Percentiles rank a stretch among this genome's conserved stretches.
These are phyloP conservation scores for Bombyx mori DNA, from an alignment of 1,140 invertebrate genomes.

Conservation along the genomic window DNA sequence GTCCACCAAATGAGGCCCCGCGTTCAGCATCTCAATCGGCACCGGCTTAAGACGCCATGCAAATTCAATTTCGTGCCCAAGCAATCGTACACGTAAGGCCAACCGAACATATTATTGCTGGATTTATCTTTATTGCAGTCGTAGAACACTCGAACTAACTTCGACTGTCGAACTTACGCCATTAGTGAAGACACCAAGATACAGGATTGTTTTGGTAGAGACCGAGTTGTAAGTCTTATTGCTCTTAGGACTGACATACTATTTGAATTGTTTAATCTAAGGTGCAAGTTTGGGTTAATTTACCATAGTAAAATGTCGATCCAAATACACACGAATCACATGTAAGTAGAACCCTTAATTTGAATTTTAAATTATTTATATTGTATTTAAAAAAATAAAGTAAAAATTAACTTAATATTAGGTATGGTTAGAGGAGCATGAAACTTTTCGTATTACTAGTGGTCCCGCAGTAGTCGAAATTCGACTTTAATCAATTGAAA, in stretches of 20 bases:
- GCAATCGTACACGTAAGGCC: slow-evolving; percentile 61
- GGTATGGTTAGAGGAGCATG: no score
- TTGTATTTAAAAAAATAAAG: neutral
- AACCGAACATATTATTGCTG: slow-evolving; percentile 66
- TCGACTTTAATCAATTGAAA: no score
- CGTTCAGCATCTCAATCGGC: slow-evolving; percentile 47
- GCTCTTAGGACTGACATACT: slow-evolving; percentile 58
- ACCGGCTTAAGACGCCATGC: slow-evolving; percentile 66
- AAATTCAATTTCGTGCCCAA: slow-evolving; percentile 69
- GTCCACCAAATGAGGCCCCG: slow-evolving; percentile 44
- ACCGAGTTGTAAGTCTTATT: slow-evolving; percentile 69
- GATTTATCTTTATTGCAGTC: slow-evolving; percentile 70
- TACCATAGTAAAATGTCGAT: no score
- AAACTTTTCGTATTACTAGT: slow-evolving; percentile 21
- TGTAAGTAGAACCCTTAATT: neutral
- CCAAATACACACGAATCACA: no score
- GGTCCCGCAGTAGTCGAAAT: no score
- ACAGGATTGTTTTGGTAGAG: slow-evolving; percentile 67
- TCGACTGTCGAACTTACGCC: slow-evolving; percentile 68
- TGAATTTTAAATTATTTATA: neutral
- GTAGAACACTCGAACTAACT: slow-evolving; percentile 66
- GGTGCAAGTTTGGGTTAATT: slow-evolving; percentile 29
- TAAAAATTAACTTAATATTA: no score
- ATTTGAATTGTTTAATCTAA: slow-evolving; percentile 62
- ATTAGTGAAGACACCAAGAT: slow-evolving; percentile 69